Conservation (phyloP, 1,140 invertebrate species). For the Bombus confusus region DNA sequence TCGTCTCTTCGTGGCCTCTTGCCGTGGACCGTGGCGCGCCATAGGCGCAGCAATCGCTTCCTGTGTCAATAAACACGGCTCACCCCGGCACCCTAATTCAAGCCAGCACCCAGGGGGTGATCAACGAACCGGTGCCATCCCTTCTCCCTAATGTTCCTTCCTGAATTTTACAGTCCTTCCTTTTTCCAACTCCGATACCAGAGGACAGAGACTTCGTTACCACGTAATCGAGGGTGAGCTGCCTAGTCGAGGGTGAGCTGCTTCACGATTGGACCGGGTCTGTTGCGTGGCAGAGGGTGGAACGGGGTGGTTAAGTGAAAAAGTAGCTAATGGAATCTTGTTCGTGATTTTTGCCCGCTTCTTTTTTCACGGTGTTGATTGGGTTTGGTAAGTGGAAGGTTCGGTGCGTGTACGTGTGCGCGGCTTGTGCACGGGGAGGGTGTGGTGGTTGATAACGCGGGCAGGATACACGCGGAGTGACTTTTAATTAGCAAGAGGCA, state of each 20-base stretch:
- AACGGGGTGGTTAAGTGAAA: neutral
- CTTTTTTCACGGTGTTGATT: too few species aligned
- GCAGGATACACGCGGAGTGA: neutral
- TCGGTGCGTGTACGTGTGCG: too few species aligned
- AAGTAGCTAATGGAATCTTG: constrained; percentile 17
- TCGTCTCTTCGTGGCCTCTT: constrained; percentile 20
- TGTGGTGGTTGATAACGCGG: too few species aligned
- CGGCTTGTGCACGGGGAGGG: too few species aligned
- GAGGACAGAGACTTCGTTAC: constrained; percentile 8
- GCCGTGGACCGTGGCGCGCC: constrained; percentile 22
- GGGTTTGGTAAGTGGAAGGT: too few species aligned
- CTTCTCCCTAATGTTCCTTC: constrained; percentile 62
- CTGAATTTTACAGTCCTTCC: constrained; percentile 65
- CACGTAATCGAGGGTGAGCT: constrained; percentile 4
- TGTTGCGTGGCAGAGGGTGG: neutral
- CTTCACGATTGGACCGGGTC: constrained; percentile 8
- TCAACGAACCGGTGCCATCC: constrained; percentile 71
- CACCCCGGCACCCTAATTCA: constrained; percentile 73
- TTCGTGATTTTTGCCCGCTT: neutral
- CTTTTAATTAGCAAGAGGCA: neutral
- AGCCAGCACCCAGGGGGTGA: constrained; percentile 63
- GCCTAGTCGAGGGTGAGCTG: neutral
- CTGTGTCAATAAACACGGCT: constrained; percentile 76
- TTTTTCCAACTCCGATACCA: constrained; percentile 33
- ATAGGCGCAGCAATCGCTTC: constrained; percentile 78